Evolutionary conservation across 2,113 vertebrate genomes (phyloP), one percentile per base, ranked within the genome.

Genomic region (Melozone crissalis): DNA sequence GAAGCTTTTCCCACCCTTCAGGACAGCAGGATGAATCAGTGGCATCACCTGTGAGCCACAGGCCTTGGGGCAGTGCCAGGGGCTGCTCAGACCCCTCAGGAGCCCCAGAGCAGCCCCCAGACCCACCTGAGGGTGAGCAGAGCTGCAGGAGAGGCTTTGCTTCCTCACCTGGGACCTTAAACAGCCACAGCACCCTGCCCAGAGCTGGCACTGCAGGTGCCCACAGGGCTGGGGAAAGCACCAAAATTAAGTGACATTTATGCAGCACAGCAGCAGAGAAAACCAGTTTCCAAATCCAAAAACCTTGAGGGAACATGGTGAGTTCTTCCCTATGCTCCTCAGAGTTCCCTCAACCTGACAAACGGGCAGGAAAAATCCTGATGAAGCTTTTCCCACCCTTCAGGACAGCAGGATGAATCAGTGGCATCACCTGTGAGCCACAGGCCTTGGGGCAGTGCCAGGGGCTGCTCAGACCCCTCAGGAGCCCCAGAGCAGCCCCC

Each of bases 81-180:
- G 7, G 13, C 30, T 14, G 13, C 5, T 19, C 23, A 65, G 35
- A n/a, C 10, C 41, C 41, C 63, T 11, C 51, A 13, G 67, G 15
- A 80, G 33, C 8, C 52, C 43, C 51, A 18, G 49, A 18, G 17
- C 27, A 58, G 68, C 15, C n/a, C 61, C 35, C 41, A 35, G 54
- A 2, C 39, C 47, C 5, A 0, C 33, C 7, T 43, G 1, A 1
- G 1, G 1, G 13, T 23, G 49, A 59, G 49, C 13, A 10, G 2
- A 3, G 67, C 11, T 13, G 11, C 13, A 1, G 4, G n/a, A 37
- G 51, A 5, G 7, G 10, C 47, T 46, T 67, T 23, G 5, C 19
- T 23, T 21, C 43, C 68, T 39, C 18, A 6, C n/a, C 74, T 14
- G 26, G 9, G 43, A 41, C 28, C 15, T 8, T 8, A 2, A 18